Percentiles rank a stretch among this genome's conserved stretches.
phyloP scores from a whole-genome alignment of 1,140 invertebrate genomes.

The Drosophila saltans region DNA sequence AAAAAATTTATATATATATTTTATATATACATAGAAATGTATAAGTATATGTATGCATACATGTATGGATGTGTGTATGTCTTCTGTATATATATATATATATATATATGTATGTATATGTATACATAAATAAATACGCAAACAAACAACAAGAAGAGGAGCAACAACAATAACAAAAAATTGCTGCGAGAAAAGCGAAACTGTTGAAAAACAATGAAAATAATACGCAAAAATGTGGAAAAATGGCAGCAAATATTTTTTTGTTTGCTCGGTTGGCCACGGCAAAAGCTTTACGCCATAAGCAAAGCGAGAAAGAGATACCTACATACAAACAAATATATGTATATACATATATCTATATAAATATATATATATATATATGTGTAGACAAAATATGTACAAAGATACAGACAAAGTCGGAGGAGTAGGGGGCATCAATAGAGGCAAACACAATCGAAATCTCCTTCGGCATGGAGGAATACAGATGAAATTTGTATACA shows the following conservation, averaged over 20 bases:
- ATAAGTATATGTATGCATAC: conserved; percentile 23
- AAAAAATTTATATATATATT: conserved; percentile 45
- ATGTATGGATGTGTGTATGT: not conserved
- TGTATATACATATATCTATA: too few relatives aligned
- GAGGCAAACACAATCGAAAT: not conserved
- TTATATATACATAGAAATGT: conserved; percentile 21
- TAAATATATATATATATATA: too few relatives aligned
- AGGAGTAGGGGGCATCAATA: not conserved
- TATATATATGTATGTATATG: not conserved
- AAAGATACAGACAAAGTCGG: not conserved
- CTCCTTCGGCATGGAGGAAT: not conserved
- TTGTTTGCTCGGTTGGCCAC: conserved; percentile 45
- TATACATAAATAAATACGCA: conserved; percentile 64
- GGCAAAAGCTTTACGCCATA: conserved; percentile 26
- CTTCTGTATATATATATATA: not conserved
- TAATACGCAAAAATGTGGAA: conserved; percentile 76
- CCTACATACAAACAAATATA: too few relatives aligned
- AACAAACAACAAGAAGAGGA: conserved; percentile 40
- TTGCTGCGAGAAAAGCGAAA: conserved; percentile 38
- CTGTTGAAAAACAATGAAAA: conserved; percentile 74
- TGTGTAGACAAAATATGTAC: too few relatives aligned
- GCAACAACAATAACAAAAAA: conserved; percentile 49
- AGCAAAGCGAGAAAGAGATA: not conserved
- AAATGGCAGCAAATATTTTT: conserved; percentile 70
- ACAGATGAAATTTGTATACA: not conserved